Base-by-base conservation (phyloP, 2,888 invertebrate species). In the Aplocera efformata region DNA sequence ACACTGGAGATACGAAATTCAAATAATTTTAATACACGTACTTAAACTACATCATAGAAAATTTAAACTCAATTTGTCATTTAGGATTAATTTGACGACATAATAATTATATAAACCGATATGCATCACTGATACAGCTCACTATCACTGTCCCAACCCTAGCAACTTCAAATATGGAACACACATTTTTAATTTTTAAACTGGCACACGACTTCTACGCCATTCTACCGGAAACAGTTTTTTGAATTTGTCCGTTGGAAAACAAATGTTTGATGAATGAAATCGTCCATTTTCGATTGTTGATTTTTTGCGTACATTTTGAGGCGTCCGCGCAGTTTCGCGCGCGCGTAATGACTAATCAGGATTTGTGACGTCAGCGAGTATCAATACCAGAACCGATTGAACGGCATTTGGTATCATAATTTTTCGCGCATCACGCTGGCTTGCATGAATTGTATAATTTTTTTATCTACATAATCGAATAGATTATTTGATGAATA, bases 301-400 rank as follows among this genome's bases (percentile, higher is more conserved):
- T 10, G 20, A 30, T 30, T 34, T 29, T 17, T n/a, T n/a, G 37
- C 63, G 49, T 57, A 59, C 63, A 63, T 63, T 17, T 35, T 35
- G 10, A 6, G 7, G 28, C 53, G 57, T 31, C 38, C 48, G 51
- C 42, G 36, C 37, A 23, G 40, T 34, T 38, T 32, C 42, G 28
- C 41, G 36, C 36, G 42, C 47, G 35, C 30, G 17, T 6, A 45
- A 48, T 63, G 61, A 67, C 67, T 67, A 58, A 60, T 33, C 53
- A 44, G 28, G 28, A 25, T 25, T 25, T 13, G n/a, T 48, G 45
- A 50, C 54, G 56, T 49, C 48, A 52, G n/a, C n/a, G n/a, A n/a
- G n/a, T n/a, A n/a, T n/a, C n/a, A n/a, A n/a, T n/a, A n/a, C n/a
- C n/a, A n/a, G n/a, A n/a, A n/a, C n/a, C n/a, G n/a, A n/a, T n/a